phyloP scores from a whole-genome alignment of 2,888 invertebrate genomes.

The Campoletis raptor region DNA sequence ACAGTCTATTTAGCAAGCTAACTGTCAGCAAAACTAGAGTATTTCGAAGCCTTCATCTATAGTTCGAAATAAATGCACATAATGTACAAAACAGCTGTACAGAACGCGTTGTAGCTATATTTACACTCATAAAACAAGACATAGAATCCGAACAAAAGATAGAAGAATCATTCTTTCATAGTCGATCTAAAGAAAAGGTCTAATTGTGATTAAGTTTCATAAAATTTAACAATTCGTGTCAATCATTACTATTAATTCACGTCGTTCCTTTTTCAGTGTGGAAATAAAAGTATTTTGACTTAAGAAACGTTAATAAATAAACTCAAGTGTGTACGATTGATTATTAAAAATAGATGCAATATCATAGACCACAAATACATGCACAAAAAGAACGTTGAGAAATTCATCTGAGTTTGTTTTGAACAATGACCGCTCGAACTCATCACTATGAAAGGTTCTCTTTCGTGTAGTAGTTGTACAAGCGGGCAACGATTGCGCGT shows the following conservation, averaged over 20 bases:
- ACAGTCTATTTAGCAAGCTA: background rate
- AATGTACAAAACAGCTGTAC: background rate
- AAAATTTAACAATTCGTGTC: background rate
- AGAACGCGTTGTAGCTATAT: background rate
- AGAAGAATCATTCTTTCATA: background rate
- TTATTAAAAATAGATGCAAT: background rate
- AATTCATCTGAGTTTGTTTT: conserved; percentile 30
- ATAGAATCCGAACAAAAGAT: background rate
- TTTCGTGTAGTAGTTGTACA: conserved; percentile 37
- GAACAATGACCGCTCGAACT: conserved; percentile 43
- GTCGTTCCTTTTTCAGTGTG: background rate
- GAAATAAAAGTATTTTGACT: background rate
- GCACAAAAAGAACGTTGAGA: background rate
- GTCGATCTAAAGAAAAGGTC: background rate
- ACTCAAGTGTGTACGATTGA: background rate
- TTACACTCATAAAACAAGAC: background rate
- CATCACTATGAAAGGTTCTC: conserved; percentile 67
- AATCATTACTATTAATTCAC: background rate
- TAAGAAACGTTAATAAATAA: background rate
- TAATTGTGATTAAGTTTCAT: background rate
- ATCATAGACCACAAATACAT: background rate
- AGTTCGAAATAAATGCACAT: background rate
- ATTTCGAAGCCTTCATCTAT: background rate
- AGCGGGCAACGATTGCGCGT: conserved; percentile 79
- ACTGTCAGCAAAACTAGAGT: background rate